Conservation (phyloP, 2,113 vertebrate species). For the Gymnorhina tibicen region DNA sequence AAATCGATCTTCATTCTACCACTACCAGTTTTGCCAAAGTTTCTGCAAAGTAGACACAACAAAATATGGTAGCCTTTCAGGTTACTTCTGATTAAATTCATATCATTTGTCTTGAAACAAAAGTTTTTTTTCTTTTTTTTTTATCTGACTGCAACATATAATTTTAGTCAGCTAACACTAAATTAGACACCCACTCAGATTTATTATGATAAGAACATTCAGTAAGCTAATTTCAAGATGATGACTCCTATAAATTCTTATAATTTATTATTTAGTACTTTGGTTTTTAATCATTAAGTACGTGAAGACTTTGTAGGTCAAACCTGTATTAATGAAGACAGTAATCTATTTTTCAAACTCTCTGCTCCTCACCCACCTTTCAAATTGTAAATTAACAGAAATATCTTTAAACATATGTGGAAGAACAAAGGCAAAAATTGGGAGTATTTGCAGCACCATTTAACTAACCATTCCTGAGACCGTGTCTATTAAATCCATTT, state of each 20-base stretch:
- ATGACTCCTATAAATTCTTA: constrained; percentile 88
- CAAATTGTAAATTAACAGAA: constrained; percentile 83
- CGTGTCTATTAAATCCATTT: constrained; percentile 61
- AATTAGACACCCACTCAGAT: constrained; percentile 84
- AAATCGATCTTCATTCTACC: constrained; percentile 47
- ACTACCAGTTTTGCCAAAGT: constrained; percentile 42
- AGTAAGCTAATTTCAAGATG: constrained; percentile 87
- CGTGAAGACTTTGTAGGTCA: constrained; percentile 89
- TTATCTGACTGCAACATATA: constrained; percentile 79
- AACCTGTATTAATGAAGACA: constrained; percentile 86
- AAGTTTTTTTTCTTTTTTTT: constrained; percentile 63
- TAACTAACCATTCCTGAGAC: constrained; percentile 55
- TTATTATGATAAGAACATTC: constrained; percentile 89
- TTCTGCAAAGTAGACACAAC: constrained; percentile 26
- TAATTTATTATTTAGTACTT: constrained; percentile 91
- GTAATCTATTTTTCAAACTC: constrained; percentile 86
- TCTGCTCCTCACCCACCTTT: constrained; percentile 79
- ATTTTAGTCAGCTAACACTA: constrained; percentile 86
- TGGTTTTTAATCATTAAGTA: constrained; percentile 86
- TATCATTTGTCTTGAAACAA: constrained; percentile 83
- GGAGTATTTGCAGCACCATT: constrained; percentile 41
- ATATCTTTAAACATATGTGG: constrained; percentile 81
- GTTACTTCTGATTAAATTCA: constrained; percentile 81
- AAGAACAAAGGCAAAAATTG: constrained; percentile 69
- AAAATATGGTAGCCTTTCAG: constrained; percentile 40